Evolutionary conservation across 2,797 vertebrate species (phyloP).

Genomic region (Pachyuromys duprasi): DNA sequence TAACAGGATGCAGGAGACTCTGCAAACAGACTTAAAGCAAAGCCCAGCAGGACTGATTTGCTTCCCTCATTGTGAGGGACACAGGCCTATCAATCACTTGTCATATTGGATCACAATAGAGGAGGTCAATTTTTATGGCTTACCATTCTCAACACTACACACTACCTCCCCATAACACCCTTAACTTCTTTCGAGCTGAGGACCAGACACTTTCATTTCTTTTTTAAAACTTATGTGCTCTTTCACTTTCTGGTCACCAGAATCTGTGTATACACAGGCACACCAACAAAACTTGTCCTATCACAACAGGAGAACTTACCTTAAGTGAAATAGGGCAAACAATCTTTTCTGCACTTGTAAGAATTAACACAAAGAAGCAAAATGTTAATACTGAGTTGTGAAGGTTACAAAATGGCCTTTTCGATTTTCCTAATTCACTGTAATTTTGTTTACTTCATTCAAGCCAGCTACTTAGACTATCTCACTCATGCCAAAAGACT

Average conservation of each 20-base stretch:
- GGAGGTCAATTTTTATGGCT: constrained; percentile 94
- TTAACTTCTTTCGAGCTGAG: constrained; percentile 84
- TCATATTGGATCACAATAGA: constrained; percentile 92
- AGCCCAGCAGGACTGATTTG: constrained; percentile 94
- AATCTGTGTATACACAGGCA: constrained; percentile 77
- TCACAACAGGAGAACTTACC: not conserved
- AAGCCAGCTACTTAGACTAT: constrained; percentile 35
- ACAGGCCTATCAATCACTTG: constrained; percentile 94
- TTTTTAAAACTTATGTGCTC: constrained; percentile 87
- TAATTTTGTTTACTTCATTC: constrained; percentile 44
- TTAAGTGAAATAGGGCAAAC: constrained; percentile 39
- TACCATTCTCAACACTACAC: constrained; percentile 88
- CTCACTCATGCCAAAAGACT: constrained; percentile 44
- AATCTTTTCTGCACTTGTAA: constrained; percentile 54
- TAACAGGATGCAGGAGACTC: constrained; percentile 97
- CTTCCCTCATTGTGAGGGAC: constrained; percentile 92
- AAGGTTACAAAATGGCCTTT: constrained; percentile 45
- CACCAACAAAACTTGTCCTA: not conserved
- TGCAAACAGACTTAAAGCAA: constrained; percentile 93
- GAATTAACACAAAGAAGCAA: constrained; percentile 38
- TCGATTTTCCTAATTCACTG: constrained; percentile 50
- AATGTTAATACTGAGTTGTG: constrained; percentile 47
- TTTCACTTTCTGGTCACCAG: constrained; percentile 92
- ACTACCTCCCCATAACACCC: constrained; percentile 88
- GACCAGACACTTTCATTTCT: constrained; percentile 79